Evolutionary conservation across 1,140 invertebrate genomes (phyloP).

Genomic region (Scaptomyza montana): DNA sequence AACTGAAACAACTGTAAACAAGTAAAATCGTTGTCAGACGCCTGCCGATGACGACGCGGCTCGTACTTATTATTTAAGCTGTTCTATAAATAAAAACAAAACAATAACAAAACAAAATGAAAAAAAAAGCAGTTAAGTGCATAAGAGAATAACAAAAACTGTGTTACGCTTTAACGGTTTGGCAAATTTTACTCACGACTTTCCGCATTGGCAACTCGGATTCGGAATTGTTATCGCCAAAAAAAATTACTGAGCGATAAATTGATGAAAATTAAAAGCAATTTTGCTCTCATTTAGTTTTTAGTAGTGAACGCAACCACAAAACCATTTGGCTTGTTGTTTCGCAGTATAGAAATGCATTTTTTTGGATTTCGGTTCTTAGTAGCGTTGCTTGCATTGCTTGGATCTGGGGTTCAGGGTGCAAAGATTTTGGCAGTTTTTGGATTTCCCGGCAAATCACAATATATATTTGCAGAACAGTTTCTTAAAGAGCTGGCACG

Average conservation of each 20-base stretch:
- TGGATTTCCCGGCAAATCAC: slow-evolving; percentile 73
- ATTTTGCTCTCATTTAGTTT: slow-evolving; percentile 3
- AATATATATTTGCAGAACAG: slow-evolving; percentile 70
- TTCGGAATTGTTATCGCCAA: slow-evolving; percentile 1
- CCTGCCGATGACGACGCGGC: slow-evolving; percentile 17
- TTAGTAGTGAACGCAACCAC: slow-evolving; percentile 12
- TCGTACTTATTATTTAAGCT: slow-evolving; percentile 1
- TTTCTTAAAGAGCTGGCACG: slow-evolving; percentile 82
- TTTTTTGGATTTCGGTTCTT: not conserved
- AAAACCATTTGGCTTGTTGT: slow-evolving; percentile 7
- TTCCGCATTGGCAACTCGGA: not conserved
- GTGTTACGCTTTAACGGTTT: slow-evolving; percentile 39
- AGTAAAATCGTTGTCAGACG: slow-evolving; percentile 42
- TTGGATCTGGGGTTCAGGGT: slow-evolving; percentile 26
- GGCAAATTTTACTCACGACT: slow-evolving; percentile 7
- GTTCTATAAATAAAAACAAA: slow-evolving; percentile 16
- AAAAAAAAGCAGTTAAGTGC: not conserved
- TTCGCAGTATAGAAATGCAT: slow-evolving; percentile 8
- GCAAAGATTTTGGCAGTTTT: slow-evolving; percentile 72
- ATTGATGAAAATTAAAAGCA: slow-evolving; percentile 13
- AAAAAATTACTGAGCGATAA: not conserved
- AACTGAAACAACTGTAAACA: slow-evolving; percentile 40
- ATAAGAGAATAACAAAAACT: not conserved
- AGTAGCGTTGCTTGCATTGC: not conserved
- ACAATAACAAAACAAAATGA: slow-evolving; percentile 23